phyloP scores from a whole-genome alignment of 2,888 invertebrate species.

The Spatulosminthurus flaviceps region DNA sequence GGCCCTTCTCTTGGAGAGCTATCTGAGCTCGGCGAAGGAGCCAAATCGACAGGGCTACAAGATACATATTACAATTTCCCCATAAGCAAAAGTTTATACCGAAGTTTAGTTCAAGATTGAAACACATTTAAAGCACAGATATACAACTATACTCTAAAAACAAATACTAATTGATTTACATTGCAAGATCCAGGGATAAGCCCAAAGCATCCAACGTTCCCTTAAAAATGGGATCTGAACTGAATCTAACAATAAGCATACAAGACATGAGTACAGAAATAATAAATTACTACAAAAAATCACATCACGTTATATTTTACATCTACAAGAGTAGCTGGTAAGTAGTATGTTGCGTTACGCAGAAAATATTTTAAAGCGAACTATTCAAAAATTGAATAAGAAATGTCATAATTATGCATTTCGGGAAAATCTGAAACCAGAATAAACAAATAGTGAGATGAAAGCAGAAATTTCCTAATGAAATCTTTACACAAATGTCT shows the following conservation, averaged over 20 bases:
- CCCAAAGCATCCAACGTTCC: constrained; percentile 11
- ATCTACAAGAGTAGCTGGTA: too few relatives aligned
- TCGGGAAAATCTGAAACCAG: too few relatives aligned
- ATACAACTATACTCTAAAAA: not conserved
- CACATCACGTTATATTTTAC: too few relatives aligned
- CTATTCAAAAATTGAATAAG: too few relatives aligned
- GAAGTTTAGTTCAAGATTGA: not conserved
- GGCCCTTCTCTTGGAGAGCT: constrained; percentile 73
- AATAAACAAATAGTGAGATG: too few relatives aligned
- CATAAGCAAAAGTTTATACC: constrained; percentile 28
- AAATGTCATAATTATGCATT: too few relatives aligned
- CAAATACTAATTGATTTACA: constrained; percentile 1
- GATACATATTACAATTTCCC: constrained; percentile 39
- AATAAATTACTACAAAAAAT: too few relatives aligned
- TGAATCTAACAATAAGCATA: constrained; percentile 5
- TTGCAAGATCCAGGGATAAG: constrained; percentile 2
- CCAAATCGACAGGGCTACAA: constrained; percentile 59
- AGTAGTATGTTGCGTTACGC: too few relatives aligned
- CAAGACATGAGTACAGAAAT: not conserved
- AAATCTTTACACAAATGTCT: too few relatives aligned
- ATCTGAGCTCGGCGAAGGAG: constrained; percentile 67
- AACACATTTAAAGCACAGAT: not conserved
- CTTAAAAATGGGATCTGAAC: constrained; percentile 6
- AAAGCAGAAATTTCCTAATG: too few relatives aligned
- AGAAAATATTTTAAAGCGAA: too few relatives aligned